Conservation (phyloP, 1,140 invertebrate species). For the Diachasmimorpha longicaudata region DNA sequence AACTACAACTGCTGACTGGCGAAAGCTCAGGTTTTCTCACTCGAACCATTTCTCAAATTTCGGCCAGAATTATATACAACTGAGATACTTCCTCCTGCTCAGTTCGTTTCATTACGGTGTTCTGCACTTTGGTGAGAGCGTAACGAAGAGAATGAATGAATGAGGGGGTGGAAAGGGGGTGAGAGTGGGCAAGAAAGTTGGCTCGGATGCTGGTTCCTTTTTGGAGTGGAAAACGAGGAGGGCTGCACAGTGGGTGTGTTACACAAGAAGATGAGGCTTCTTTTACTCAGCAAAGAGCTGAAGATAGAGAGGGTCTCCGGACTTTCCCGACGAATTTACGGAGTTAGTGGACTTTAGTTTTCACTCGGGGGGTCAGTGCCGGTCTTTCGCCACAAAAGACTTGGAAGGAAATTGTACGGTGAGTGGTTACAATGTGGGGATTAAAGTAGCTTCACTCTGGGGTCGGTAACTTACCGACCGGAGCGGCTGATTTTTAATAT, state of each 20-base stretch:
- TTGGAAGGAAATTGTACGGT: background rate
- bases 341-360: background rate
- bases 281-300: background rate
- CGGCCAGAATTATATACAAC: background rate
- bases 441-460: no score
- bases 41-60: background rate
- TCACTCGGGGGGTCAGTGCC: background rate
- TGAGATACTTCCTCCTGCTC: background rate
- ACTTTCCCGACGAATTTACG: slow-evolving; percentile 3
- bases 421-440: background rate
- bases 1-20: background rate
- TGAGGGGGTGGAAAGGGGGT: no score
- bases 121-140: background rate
- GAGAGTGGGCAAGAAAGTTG: slow-evolving; percentile 3
- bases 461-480: no score
- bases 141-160: background rate
- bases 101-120: background rate
- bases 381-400: background rate
- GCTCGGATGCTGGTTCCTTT: background rate
- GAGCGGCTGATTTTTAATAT: no score
- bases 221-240: background rate
- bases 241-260: background rate
- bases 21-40: background rate
- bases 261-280: background rate
- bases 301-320: background rate